Evolutionary conservation across 2,888 invertebrate genomes (phyloP).

Genomic region (Dascillus cervinus): DNA sequence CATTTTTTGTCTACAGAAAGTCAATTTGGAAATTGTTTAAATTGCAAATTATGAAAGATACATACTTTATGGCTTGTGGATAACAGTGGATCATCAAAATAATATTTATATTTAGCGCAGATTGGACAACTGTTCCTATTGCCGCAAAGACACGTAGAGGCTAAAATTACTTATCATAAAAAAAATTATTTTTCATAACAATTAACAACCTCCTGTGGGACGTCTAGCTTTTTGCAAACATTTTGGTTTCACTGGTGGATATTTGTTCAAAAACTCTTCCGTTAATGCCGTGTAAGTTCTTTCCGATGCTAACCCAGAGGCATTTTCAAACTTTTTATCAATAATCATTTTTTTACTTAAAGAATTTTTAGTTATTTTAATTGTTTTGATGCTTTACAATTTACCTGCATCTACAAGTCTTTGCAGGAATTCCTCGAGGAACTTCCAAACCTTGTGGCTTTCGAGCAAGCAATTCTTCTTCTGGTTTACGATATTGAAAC

Average conservation of each 20-base stretch:
- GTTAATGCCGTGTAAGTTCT: conserved; percentile 3
- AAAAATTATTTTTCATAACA: not conserved
- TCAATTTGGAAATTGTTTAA: too few species aligned
- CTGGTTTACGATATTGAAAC: conserved; percentile 18
- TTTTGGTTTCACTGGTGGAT: conserved; percentile 1
- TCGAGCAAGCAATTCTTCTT: conserved; percentile 18
- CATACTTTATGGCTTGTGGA: too few species aligned
- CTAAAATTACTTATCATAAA: conserved; percentile 2
- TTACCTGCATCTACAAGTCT: conserved; percentile 13
- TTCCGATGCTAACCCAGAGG: not conserved
- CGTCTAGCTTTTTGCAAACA: conserved; percentile 3
- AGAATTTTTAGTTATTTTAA: too few species aligned
- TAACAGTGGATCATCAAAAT: conserved; percentile 24
- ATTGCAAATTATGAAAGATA: too few species aligned
- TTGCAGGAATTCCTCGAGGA: conserved; percentile 7
- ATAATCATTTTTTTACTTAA: too few species aligned
- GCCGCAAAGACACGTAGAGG: conserved; percentile 8
- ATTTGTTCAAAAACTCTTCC: conserved; percentile 2
- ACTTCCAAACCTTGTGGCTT: conserved; percentile 18
- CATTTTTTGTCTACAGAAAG: too few species aligned
- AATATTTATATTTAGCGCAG: conserved; percentile 24
- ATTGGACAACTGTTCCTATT: conserved; percentile 19
- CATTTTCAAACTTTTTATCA: conserved; percentile 1
- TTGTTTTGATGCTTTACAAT: too few species aligned
- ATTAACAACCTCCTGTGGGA: conserved; percentile 1